These are phyloP conservation scores for Balaenoptera acutorostrata DNA, from an alignment of 2,113 vertebrate genomes.

Conservation along the genomic window DNA sequence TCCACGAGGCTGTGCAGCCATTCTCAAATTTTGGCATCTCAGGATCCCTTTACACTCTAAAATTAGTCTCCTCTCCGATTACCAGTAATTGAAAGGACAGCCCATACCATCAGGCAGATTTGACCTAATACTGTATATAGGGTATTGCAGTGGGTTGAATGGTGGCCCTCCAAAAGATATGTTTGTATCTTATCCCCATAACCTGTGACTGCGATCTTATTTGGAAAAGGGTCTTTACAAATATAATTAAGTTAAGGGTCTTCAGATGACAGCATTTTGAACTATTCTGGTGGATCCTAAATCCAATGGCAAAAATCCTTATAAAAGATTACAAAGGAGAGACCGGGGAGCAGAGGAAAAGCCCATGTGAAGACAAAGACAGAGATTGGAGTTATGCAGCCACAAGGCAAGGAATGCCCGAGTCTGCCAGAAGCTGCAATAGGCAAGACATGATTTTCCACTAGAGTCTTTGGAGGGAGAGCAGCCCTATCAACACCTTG, in stretches of 20 bases:
- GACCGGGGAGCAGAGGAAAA: background rate
- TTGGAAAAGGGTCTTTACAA: background rate
- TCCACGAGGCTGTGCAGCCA: background rate
- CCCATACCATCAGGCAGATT: background rate
- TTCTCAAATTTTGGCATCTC: background rate
- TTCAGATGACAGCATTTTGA: background rate
- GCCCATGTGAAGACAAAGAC: background rate
- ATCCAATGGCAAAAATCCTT: background rate
- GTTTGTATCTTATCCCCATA: background rate
- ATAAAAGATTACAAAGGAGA: background rate
- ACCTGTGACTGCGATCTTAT: background rate
- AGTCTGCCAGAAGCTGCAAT: background rate
- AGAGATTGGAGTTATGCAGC: background rate
- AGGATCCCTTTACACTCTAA: background rate
- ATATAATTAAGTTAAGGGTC: background rate
- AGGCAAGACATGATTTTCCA: background rate
- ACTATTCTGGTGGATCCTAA: background rate
- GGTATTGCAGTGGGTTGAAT: background rate
- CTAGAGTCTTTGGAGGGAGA: background rate
- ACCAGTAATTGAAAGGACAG: background rate
- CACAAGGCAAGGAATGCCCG: background rate
- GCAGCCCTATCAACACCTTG: background rate
- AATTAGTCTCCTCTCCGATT: background rate
- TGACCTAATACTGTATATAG: background rate
- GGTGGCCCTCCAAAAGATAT: background rate